These are phyloP conservation scores for Epizoanthus stellaris DNA, from an alignment of 92 coral and sea anemone species.

Conservation along the genomic window DNA sequence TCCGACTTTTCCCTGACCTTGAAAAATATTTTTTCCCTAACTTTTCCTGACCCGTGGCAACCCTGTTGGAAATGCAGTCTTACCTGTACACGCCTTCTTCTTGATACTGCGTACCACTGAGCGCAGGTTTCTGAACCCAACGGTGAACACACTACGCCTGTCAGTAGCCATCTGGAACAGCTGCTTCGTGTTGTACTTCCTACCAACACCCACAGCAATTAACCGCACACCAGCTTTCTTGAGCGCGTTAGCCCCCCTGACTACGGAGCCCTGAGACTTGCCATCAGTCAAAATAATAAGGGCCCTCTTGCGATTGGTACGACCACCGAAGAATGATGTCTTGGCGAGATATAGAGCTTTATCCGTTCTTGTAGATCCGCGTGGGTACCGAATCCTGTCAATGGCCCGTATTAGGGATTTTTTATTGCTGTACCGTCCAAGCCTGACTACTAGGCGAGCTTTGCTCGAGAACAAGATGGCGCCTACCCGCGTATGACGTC, in stretches of 20 bases:
- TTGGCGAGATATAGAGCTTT: constrained; percentile 25
- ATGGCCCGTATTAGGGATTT: neutral
- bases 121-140: constrained; percentile 20
- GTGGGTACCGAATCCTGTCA: constrained; percentile 39
- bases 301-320: constrained; percentile 32
- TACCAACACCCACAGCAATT: constrained; percentile 22
- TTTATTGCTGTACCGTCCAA: constrained; percentile 8
- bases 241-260: neutral
- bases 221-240: neutral
- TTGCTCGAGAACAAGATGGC: constrained; percentile 40
- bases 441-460: constrained; percentile 6
- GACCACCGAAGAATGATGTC: constrained; percentile 36
- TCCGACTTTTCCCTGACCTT: too few relatives aligned
- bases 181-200: neutral
- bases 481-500: constrained; percentile 30
- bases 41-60: too few relatives aligned
- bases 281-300: constrained; percentile 22
- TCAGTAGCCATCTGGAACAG: constrained; percentile 40
- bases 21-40: neutral
- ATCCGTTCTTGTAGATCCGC: constrained; percentile 39
- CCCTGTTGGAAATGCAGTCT: neutral
- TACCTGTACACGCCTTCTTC: constrained; percentile 46
- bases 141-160: constrained; percentile 24
- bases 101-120: constrained; percentile 29
- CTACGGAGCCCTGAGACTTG: neutral